Evolutionary conservation across 2,797 vertebrate species (phyloP).

Genomic region (Diceros bicornis): DNA sequence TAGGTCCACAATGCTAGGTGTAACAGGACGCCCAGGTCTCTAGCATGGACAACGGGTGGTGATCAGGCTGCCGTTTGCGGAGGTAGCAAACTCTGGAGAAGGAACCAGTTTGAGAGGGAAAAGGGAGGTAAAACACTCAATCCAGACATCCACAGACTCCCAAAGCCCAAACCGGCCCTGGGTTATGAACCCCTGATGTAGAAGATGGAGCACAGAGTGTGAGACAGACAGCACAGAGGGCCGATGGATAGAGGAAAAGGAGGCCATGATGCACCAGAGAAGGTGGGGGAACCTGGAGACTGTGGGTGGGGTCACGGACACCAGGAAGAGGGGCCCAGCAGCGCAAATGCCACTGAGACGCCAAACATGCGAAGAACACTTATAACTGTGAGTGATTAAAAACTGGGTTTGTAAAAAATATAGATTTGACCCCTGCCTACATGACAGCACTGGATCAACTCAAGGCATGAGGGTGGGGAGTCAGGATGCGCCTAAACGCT

Average conservation of each 20-base stretch:
- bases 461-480: not conserved
- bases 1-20: fast-evolving
- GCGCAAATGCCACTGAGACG: not conserved
- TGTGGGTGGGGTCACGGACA: not conserved
- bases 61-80: not conserved
- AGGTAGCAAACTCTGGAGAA: not conserved
- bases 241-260: fast-evolving
- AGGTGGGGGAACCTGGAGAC: fast-evolving
- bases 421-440: not conserved
- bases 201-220: not conserved
- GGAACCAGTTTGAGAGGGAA: not conserved
- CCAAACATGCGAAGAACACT: not conserved
- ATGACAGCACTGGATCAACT: not conserved
- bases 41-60: not conserved
- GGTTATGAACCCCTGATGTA: not conserved
- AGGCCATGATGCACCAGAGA: not conserved
- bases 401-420: not conserved
- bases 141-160: not conserved
- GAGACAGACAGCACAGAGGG: not conserved
- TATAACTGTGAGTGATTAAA: not conserved
- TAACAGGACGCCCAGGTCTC: not conserved
- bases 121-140: not conserved
- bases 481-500: not conserved
- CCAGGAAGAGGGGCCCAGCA: not conserved
- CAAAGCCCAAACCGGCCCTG: not conserved